Evolutionary conservation across 2,888 invertebrate species (phyloP), one percentile per base, ranked within the genome.

Genomic region (Sesia bembeciformis): DNA sequence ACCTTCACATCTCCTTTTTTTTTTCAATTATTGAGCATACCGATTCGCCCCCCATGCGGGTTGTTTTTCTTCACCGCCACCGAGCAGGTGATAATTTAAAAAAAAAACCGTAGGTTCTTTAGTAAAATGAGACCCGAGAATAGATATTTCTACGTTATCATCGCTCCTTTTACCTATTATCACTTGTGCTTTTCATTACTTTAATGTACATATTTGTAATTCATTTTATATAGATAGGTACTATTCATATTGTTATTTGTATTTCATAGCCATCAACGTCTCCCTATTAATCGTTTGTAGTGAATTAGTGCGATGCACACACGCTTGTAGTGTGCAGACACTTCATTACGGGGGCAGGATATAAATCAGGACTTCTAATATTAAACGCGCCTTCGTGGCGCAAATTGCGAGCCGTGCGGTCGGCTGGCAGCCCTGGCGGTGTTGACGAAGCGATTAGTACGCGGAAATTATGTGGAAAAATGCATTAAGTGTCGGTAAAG

Each of bases 351-450:
- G 78, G 81, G 81, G 79, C 73, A 78, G 82, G 75, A 64, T 81
- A 87, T 90, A 90, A 90, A 90, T 90, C 88, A 89, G 84, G 82
- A 81, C 85, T 88, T 90, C 90, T 90, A 90, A 90, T 90, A 90
- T 90, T 90, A 90, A 89, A 89, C 90, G 82, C 84, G 89, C 87
- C 87, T 88, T 86, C 76, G 78, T 76, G 78, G 77, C 81, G 84
- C 84, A 85, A 86, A 87, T 86, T 86, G 85, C 78, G 74, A 72
- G 66, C 69, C 73, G 65, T 74, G 77, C 74, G 78, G 78, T 74
- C 66, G 72, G 67, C 57, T 68, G 67, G 69, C 64, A 60, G 65
- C 68, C 59, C 64, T 62, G 62, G 64, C 56, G 57, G 60, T 59
- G 62, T 61, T 67, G 70, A 68, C 70, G 70, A 72, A 62, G 66